Conservation (phyloP, 2,888 invertebrate species). For the Pilophorus perplexus region DNA sequence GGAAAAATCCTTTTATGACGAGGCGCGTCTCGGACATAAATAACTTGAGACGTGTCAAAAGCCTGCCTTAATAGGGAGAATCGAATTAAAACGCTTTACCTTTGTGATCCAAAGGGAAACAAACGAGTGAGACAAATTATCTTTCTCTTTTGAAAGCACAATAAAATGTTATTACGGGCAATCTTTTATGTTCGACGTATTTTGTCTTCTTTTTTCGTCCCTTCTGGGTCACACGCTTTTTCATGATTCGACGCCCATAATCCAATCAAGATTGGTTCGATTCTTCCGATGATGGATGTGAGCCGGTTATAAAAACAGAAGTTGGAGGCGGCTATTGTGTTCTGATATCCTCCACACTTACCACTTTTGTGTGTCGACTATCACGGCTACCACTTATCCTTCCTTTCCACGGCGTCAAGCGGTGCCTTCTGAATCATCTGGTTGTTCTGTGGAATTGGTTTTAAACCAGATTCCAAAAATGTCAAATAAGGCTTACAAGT, state of each 20-base stretch:
- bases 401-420: neutral
- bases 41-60: constrained; percentile 8
- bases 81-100: constrained; percentile 31
- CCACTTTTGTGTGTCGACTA: no score
- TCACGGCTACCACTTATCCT: constrained; percentile 23
- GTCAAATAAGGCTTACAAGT: no score
- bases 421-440: no score
- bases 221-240: constrained; percentile 35
- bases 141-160: constrained; percentile 19
- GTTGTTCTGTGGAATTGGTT: no score
- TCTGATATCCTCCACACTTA: constrained; percentile 13
- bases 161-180: constrained; percentile 36
- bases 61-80: constrained; percentile 20
- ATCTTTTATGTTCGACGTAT: constrained; percentile 7
- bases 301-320: constrained; percentile 27
- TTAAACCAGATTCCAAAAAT: no score
- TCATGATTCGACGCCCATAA: constrained; percentile 37
- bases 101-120: constrained; percentile 30
- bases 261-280: constrained; percentile 31
- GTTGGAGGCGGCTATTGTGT: constrained; percentile 6
- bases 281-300: constrained; percentile 26
- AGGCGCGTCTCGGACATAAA: neutral
- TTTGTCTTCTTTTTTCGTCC: no score
- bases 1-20: constrained; percentile 5
- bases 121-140: constrained; percentile 34